Conservation (phyloP, 2,113 vertebrate species). For the Mormyrus iriodes region DNA sequence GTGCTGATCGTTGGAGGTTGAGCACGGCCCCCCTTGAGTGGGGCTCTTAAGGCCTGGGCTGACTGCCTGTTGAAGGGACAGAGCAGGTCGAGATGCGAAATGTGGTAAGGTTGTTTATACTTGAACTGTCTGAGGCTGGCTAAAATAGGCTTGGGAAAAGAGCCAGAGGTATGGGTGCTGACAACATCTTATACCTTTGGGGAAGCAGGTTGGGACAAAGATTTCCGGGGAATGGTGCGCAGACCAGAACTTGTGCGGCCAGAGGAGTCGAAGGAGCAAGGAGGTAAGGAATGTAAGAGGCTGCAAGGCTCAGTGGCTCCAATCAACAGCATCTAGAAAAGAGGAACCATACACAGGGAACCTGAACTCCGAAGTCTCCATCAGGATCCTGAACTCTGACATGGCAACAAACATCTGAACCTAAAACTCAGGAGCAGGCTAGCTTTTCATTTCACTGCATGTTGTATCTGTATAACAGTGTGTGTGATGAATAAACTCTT, state of each 20-base stretch:
- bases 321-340: constrained; percentile 52
- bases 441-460: no score
- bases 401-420: no score
- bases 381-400: no score
- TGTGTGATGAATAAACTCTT: no score
- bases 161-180: neutral
- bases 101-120: neutral
- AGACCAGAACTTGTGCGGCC: neutral
- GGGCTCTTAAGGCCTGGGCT: neutral
- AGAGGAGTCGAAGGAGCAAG: neutral
- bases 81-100: neutral
- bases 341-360: neutral
- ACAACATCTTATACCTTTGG: neutral
- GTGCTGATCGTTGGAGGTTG: neutral
- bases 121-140: neutral
- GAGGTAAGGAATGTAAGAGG: constrained; percentile 44
- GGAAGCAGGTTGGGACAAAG: neutral
- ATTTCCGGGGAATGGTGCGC: constrained; percentile 22
- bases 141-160: neutral
- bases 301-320: constrained; percentile 55
- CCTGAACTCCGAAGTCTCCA: no score
- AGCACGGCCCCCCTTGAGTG: neutral
- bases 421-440: no score
- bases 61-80: neutral
- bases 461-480: no score